Evolutionary conservation across 1,140 invertebrate species (phyloP).

Genomic region (Apocrypta bakeri): DNA sequence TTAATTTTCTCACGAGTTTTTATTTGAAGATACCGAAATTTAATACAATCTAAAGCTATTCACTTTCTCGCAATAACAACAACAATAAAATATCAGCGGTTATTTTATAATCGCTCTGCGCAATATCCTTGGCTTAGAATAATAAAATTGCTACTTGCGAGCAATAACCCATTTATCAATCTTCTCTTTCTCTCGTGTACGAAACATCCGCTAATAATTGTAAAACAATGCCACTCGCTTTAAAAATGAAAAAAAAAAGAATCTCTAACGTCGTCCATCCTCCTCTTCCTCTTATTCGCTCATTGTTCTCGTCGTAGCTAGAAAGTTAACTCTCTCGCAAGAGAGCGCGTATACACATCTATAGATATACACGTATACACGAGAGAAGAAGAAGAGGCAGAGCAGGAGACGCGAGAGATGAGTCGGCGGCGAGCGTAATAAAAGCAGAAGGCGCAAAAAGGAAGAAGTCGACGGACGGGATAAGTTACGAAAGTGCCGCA

Average conservation of each 20-base stretch:
- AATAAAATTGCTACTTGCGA: too few relatives aligned
- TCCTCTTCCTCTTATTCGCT: neutral
- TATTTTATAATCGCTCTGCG: too few relatives aligned
- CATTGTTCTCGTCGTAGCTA: neutral
- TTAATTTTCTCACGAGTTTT: too few relatives aligned
- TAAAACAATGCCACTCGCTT: too few relatives aligned
- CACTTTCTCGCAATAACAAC: neutral
- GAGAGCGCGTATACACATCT: too few relatives aligned
- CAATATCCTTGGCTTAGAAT: too few relatives aligned
- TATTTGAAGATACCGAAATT: too few relatives aligned
- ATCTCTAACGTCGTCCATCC: neutral
- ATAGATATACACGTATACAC: neutral
- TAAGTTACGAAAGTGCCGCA: slow-evolving; percentile 10
- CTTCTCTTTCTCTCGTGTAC: neutral
- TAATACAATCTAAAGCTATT: too few relatives aligned
- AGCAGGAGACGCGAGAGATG: slow-evolving; percentile 49
- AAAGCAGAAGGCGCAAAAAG: slow-evolving; percentile 47
- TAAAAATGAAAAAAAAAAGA: too few relatives aligned
- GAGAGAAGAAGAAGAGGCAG: neutral
- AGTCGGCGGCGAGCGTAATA: slow-evolving; percentile 52
- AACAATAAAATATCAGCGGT: neutral
- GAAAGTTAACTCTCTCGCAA: neutral
- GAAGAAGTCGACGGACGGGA: slow-evolving; percentile 13
- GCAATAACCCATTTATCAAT: neutral
- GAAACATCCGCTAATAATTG: too few relatives aligned